Conservation (phyloP, 2,113 vertebrate species). For the cattle (Bos taurus) region ARS-UCD2.0 NC_037346.1:62792501-62793000, state of each 20-base stretch:
- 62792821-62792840: not conserved
- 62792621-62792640: accelerated
- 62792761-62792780: not conserved
- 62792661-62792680: accelerated
- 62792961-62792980: not conserved
- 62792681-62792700: not conserved
- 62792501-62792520: accelerated
- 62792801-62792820: not conserved
- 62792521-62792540: too few relatives aligned
- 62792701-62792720: accelerated
- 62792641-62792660: not conserved
- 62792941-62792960: too few relatives aligned
- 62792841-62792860: not conserved
- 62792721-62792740: not conserved
- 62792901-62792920: not conserved
- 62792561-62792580: not conserved
- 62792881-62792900: not conserved
- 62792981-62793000: not conserved
- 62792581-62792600: not conserved
- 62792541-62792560: too few relatives aligned
- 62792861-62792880: not conserved
- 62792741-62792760: not conserved
- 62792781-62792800: not conserved
- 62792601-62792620: too few relatives aligned
- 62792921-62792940: not conserved